phyloP scores from a whole-genome alignment of 2,888 invertebrate genomes.

The Andrena camellia region DNA sequence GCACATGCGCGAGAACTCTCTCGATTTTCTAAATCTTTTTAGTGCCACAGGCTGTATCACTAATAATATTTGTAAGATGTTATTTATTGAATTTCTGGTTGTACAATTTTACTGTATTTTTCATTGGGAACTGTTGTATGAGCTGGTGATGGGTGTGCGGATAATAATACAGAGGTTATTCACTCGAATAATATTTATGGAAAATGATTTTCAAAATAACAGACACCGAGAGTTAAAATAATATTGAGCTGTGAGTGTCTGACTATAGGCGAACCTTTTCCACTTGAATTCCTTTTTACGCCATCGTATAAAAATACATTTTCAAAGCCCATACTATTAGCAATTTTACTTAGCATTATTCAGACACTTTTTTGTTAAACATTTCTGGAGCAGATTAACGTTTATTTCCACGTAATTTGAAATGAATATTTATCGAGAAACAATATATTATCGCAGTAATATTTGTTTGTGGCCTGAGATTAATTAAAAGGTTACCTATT shows the following conservation, averaged over 20 bases:
- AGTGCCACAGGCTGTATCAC: background rate
- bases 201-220: background rate
- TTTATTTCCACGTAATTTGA: too few species aligned
- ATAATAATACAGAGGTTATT: too few species aligned
- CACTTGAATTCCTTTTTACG: background rate
- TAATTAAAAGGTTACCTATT: background rate
- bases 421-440: too few species aligned
- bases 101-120: too few species aligned
- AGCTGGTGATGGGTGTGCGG: too few species aligned
- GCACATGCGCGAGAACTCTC: background rate
- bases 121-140: too few species aligned
- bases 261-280: background rate
- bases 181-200: too few species aligned
- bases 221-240: background rate
- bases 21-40: background rate
- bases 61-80: background rate
- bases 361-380: too few species aligned
- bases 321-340: too few species aligned
- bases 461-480: background rate
- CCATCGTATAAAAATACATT: background rate
- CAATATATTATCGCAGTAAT: background rate
- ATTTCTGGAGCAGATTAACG: too few species aligned
- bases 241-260: background rate
- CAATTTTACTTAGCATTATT: too few species aligned
- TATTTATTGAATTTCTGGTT: background rate